Base-by-base conservation (phyloP, 2,888 invertebrate species). In the Listrodromus nycthemerus region DNA sequence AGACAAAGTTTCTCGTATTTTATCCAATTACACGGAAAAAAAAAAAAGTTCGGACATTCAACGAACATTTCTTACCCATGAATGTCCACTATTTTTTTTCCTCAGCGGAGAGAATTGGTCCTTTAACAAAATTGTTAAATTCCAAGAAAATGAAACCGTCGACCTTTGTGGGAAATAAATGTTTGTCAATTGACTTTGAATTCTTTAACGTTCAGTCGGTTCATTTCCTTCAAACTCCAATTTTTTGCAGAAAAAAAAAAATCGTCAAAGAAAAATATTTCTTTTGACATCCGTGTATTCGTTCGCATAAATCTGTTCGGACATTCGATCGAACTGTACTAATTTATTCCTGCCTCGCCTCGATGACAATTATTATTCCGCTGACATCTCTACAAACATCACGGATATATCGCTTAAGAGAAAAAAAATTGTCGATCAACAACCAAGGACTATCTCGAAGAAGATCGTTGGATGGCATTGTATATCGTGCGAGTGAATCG, bases 401-500 rank as follows among this genome's bases (percentile, higher is more conserved):
- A n/a, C n/a, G 24, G 7, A 16, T 27, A 61, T 30, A 61, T 30
- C 6, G 61, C 16, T n/a, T 3, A 27, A 30, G 27, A 30, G 13
- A 58, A 16, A 16, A 6, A 16, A 10, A 27, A 30, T 30, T n/a
- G 30, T 27, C 61, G 30, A 61, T 61, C 30, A 61, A 30, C 30
- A 27, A 61, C 16, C 27, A 27, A 30, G 61, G 30, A 30, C 6
- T 16, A n/a, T 61, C 30, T 61, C n/a, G 27, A 10, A 30, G 30
- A 48, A 58, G 41, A 30, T 55, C 37, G 27, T 80, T 61, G 24
- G 73, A 50, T 24, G 63, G 65, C 70, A 48, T 70, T 61, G 45
- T 24, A 66, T 71, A 66, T 71, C 71, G 70, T n/a, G 30, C 37
- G 30, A 55, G 52, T 48, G 55, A 6, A 75, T 71, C 63, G 78